Base-by-base conservation (phyloP, 2,888 invertebrate genomes). In the Trachelus stipa region DNA sequence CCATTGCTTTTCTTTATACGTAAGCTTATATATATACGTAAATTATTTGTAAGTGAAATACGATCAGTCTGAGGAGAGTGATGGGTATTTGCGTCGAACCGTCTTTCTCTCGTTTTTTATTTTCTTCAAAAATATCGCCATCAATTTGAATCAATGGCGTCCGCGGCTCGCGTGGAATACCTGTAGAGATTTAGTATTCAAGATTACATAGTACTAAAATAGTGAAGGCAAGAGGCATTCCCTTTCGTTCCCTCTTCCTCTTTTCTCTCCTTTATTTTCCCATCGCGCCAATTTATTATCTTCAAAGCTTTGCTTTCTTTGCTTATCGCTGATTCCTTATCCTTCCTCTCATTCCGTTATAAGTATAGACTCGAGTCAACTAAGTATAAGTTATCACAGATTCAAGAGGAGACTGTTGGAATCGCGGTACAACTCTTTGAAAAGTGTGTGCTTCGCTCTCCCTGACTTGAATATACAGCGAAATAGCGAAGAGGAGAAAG, bases 1-100 rank as follows among this genome's bases (percentile, higher is more conserved):
- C 80, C 79, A 81, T 82, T 84, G 80, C 83, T 83, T 76, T 77
- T 78, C 76, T 79, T 73, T 81, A 35, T 35, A 35, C 35, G 71
- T 73, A n/a, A 77, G 74, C 34, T 37, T 69, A 77, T 73, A 68
- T 56, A 9, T 56, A 56, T 56, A 56, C 23, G 56, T 56, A 56
- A 56, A 56, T 56, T 56, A 56, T 23, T 56, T 56, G 23, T 56
- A 56, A 56, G 56, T 56, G 56, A 56, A 56, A 56, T 35, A 80
- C 71, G 71, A 73, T 80, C 77, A 81, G 77, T 80, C 74, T 40
- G 73, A 76, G 71, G 74, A n/a, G 68, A 74, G 73, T 71, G 56
- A 34, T 33, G 56, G 56, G 2, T 56, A 56, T 56, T 56, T 23
- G 56, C 23, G 56, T 23, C 56, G 40, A 56, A 56, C 56, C 56